Conservation (phyloP, 2,888 invertebrate genomes). For the Brachynemurus nebulosus region DNA sequence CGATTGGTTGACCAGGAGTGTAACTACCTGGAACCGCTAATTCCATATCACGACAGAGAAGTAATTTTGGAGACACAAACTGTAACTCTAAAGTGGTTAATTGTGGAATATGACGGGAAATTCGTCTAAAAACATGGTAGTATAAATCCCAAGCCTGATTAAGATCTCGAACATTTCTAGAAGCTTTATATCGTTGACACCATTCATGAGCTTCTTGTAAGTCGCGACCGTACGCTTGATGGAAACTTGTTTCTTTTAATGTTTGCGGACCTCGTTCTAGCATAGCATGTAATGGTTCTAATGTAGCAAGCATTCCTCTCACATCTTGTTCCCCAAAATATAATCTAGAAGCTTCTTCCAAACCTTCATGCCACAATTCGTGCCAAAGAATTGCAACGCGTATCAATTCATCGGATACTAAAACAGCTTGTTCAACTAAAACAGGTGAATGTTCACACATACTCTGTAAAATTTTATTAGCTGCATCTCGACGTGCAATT, state of each 20-base stretch:
- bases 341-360: slow-evolving; percentile 83
- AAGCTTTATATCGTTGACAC: slow-evolving; percentile 82
- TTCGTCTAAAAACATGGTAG: slow-evolving; percentile 94
- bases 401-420: slow-evolving; percentile 94
- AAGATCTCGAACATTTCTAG: slow-evolving; percentile 77
- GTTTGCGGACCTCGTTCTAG: slow-evolving; percentile 91
- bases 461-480: slow-evolving; percentile 84
- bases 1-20: slow-evolving; percentile 78
- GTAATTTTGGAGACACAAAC: slow-evolving; percentile 87
- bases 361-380: slow-evolving; percentile 97
- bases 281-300: slow-evolving; percentile 91
- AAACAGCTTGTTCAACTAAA: slow-evolving; percentile 88
- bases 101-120: slow-evolving; percentile 88
- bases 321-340: slow-evolving; percentile 96
- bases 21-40: slow-evolving; percentile 97
- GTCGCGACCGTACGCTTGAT: slow-evolving; percentile 90
- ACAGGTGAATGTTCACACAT: slow-evolving; percentile 91
- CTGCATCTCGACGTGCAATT: slow-evolving; percentile 70
- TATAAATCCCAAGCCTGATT: slow-evolving; percentile 99
- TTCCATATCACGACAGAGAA: slow-evolving; percentile 82
- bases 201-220: slow-evolving; percentile 89
- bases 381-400: slow-evolving; percentile 98
- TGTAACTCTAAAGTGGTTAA: slow-evolving; percentile 82
- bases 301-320: slow-evolving; percentile 88
- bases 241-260: slow-evolving; percentile 92